Base-by-base conservation (phyloP, 2,888 invertebrate species). In the Apotomis betuletana region DNA sequence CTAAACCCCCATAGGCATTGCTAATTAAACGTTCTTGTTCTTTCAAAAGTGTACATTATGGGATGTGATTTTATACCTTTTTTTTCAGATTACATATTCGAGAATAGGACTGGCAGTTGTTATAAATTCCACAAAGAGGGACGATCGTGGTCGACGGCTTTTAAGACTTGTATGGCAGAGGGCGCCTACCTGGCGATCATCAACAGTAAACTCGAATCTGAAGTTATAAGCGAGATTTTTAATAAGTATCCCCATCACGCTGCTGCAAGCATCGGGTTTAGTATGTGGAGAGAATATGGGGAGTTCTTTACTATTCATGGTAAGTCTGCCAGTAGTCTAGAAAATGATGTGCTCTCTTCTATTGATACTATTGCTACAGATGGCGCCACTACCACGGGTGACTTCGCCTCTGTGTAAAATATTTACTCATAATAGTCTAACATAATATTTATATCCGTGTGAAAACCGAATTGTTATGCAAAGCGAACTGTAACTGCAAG, bases 61-160 rank as follows among this genome's bases (percentile, higher is more conserved):
- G 41, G 6, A 41, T 41, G 4, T 6, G 41, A 41, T 41, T 41
- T 41, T 41, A 41, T 41, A 41, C 6, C 6, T 41, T 41, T 46
- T n/a, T n/a, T 46, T 9, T 9, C 63, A 70, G 70, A 51, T 49
- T 70, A 70, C 51, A 64, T 52, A 41, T 13, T 51, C 4, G 44
- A 70, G 10, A 13, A 70, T n/a, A 57, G 59, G n/a, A 69, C 69
- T 9, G 65, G 46, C 4, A 73, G 73, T 65, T 73, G 73, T 41
- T 73, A 73, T n/a, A 73, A 67, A 12, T 73, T 69, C 49, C 65
- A 73, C 57, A 41, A 12, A 36, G 68, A 73, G 12, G 65, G 64
- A 9, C 12, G 54, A 9, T 15, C 69, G 0, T 73, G 69, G 73
- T 57, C 27, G 4, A 54, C 9, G 1, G 61, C 73, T 10, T 64